Evolutionary conservation across 64 coral and sea anemone genomes (phyloP), one percentile per base, ranked within the genome.

Genomic region (Stichodactyla mertensii): DNA sequence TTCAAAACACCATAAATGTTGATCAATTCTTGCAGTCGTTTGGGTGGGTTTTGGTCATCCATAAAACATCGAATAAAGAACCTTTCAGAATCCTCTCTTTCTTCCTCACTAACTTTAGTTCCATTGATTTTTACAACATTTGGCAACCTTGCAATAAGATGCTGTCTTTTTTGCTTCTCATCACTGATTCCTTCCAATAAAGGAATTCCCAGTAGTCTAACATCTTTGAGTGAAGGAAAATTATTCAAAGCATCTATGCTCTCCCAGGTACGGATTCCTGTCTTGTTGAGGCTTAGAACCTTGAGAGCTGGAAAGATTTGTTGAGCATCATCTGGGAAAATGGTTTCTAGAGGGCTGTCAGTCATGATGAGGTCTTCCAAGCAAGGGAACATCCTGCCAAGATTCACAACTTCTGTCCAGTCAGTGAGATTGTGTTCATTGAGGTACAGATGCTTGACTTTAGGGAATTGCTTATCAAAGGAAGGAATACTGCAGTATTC

Each of bases 121-220:
- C 89, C 92, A 83, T 99, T 99, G 4, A 95, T 90, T 54, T 92
- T 95, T 45, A 88, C 55, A 52, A 99, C 84, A n/a, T 95, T 99
- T 7, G 93, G 97, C 5, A 99, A 80, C 51, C 93, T 92, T 77
- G 97, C 93, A 83, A 99, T 77, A 2, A 95, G 81, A 11, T 95
- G 64, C 23, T 90, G 83, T 0, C 97, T 93, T 23, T 86, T 87
- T 9, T 95, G 82, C 69, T 92, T 89, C 16, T 90, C 74, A 0
- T 83, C 82, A 86, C 83, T 87, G 19, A 55, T 82, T 45, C 86
- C 85, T 1, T 58, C 85, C 16, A 99, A n/a, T 24, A 99, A 79
- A 10, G 97, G 90, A 82, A 95, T 95, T 8, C 97, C 97, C 54
- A 99, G 74, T 4, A 99, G 27, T 45, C 86, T 87, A 6, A 99